These are phyloP conservation scores for Gambusia affinis DNA, from an alignment of 2,113 vertebrate genomes.

Conservation along the genomic window DNA sequence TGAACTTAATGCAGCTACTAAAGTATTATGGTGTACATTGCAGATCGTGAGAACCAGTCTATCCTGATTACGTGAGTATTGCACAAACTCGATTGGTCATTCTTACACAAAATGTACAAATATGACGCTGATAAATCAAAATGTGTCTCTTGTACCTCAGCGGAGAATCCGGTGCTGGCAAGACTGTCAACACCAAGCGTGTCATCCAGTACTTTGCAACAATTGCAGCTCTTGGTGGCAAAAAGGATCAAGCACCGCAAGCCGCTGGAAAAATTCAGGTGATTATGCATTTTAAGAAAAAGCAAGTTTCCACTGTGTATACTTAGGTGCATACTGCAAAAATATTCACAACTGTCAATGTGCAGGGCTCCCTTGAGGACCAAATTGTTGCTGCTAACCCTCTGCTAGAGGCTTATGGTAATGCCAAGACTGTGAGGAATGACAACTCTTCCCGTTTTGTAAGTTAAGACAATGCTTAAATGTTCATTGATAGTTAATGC, in stretches of 20 bases:
- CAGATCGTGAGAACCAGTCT: constrained; percentile 83
- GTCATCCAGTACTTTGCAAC: constrained; percentile 95
- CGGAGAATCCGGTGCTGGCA: constrained; percentile 94
- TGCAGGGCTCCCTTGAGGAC: constrained; percentile 82
- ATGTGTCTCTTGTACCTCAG: constrained; percentile 72
- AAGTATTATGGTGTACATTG: background rate
- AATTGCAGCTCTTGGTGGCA: constrained; percentile 84
- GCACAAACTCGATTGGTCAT: background rate
- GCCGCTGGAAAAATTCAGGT: constrained; percentile 83
- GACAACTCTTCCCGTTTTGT: constrained; percentile 89
- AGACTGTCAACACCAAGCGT: constrained; percentile 93
- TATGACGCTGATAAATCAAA: background rate
- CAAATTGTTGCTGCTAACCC: constrained; percentile 72
- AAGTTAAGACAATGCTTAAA: constrained; percentile 54
- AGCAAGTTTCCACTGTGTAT: background rate
- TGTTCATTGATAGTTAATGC: too few species aligned
- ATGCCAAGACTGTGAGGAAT: constrained; percentile 87
- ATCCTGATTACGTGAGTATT: constrained; percentile 84
- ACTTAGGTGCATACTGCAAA: too few species aligned
- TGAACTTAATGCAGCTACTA: too few species aligned
- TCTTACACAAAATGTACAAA: constrained; percentile 2
- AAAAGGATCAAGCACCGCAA: constrained; percentile 36
- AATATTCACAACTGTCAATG: background rate
- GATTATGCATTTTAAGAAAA: background rate
- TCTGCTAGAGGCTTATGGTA: constrained; percentile 86